These are phyloP conservation scores for Cerastoderma edule DNA, from an alignment of 2,888 invertebrate species.

Conservation along the genomic window DNA sequence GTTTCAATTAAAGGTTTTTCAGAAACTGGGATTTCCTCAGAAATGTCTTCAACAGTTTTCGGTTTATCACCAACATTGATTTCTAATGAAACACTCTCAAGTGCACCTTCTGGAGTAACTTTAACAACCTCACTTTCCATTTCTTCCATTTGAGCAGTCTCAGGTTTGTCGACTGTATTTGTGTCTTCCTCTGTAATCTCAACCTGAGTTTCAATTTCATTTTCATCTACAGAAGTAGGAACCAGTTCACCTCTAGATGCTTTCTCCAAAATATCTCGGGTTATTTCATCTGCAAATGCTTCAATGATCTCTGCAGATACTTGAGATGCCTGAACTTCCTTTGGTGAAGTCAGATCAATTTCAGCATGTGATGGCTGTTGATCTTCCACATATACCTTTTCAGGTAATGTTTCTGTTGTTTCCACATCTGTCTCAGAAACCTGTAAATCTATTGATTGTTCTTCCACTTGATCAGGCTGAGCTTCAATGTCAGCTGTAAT, in stretches of 20 bases:
- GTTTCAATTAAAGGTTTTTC: slow-evolving; percentile 38
- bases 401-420: not conserved
- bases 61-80: not conserved
- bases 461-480: slow-evolving; percentile 36
- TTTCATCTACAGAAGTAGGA: slow-evolving; percentile 39
- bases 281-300: slow-evolving; percentile 62
- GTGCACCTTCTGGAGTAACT: slow-evolving; percentile 31
- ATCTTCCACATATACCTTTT: slow-evolving; percentile 7
- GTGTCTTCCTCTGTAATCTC: slow-evolving; percentile 21
- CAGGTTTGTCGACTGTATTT: not conserved
- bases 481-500: not conserved
- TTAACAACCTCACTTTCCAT: slow-evolving; percentile 7
- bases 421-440: not conserved
- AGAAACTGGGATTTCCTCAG: slow-evolving; percentile 33
- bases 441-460: slow-evolving; percentile 18
- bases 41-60: slow-evolving; percentile 22
- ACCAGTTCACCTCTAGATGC: slow-evolving; percentile 45
- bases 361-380: slow-evolving; percentile 26
- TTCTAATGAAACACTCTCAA: slow-evolving; percentile 17
- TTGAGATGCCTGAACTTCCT: slow-evolving; percentile 36
- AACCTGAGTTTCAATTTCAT: slow-evolving; percentile 52
- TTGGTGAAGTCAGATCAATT: not conserved
- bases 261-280: slow-evolving; percentile 58
- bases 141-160: slow-evolving; percentile 7
- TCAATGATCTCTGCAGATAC: slow-evolving; percentile 46